Base-by-base conservation (phyloP, 2,797 vertebrate species). In the Vultur gryphus region DNA sequence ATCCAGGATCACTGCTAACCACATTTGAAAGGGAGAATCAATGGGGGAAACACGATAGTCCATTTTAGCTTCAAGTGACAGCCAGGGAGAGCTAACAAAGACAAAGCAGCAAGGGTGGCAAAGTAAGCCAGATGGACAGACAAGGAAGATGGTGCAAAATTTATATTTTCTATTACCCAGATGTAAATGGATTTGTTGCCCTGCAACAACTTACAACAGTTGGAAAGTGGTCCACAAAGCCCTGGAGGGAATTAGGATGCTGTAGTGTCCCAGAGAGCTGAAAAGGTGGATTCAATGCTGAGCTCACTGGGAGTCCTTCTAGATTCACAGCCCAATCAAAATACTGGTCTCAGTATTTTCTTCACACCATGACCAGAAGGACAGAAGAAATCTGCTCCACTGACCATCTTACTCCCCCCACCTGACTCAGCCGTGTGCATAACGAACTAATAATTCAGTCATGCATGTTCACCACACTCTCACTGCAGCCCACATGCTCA, bases 11-110 rank as follows among this genome's bases (percentile, higher is more conserved):
- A 44, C 49, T 86, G 57, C 75, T 95, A 94, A 93, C 33, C 5
- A 43, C 49, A 87, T 93, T 66, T 91, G 95, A 96, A 95, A 92
- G 19, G 51, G 20, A 96, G n/a, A 94, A 79, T 80, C 65, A 49
- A 19, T 82, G 33, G 41, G 7, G 78, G 43, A 76, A 95, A 92
- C 54, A 69, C 84, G 84, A 93, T 94, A 54, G 69, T 87, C 80
- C 73, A 48, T 86, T 81, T 37, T 71, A 64, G 51, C 37, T 82
- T 82, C 82, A 84, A 81, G 54, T 73, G 80, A 86, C 55, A 93
- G n/a, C 52, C 33, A 91, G 61, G 26, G 81, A 95, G 59, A 59
- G 49, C 70, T 37, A 94, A 85, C 2, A 0, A 78, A 91, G 79
- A 79, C 83, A 76, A 71, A 86, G 57, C 33, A 80, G 62, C 75